phyloP scores from a whole-genome alignment of 1,140 invertebrate genomes.

The Heliconius himera region DNA sequence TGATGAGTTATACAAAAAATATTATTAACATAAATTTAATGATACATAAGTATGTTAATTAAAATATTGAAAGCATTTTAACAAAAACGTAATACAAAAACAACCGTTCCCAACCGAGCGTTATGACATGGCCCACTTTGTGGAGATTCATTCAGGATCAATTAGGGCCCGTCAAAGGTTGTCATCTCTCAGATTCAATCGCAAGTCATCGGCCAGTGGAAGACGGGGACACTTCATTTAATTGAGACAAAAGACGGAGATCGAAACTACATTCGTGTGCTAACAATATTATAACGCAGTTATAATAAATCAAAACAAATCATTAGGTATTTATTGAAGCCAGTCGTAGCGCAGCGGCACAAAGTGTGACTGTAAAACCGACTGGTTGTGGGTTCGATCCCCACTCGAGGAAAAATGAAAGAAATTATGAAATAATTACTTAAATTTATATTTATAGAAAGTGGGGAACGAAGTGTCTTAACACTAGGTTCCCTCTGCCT shows the following conservation, averaged over 20 bases:
- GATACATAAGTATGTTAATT: not conserved
- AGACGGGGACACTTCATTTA: conserved; percentile 61
- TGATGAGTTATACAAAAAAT: too few species aligned
- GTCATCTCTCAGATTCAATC: conserved; percentile 52
- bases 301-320: conserved; percentile 26
- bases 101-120: conserved; percentile 25
- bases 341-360: too few species aligned
- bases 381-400: too few species aligned
- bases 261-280: conserved; percentile 28
- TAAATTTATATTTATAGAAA: too few species aligned
- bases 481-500: too few species aligned
- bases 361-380: too few species aligned
- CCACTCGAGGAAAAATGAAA: too few species aligned
- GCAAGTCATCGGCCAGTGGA: conserved; percentile 44
- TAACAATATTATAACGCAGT: conserved; percentile 6
- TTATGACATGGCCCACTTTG: conserved; percentile 40
- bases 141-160: conserved; percentile 59
- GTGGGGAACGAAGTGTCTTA: too few species aligned
- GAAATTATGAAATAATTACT: too few species aligned
- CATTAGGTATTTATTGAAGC: not conserved
- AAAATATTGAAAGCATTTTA: conserved; percentile 3
- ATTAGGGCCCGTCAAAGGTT: conserved; percentile 54
- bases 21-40: not conserved
- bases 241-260: conserved; percentile 64
- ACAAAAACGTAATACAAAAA: not conserved